Base-by-base conservation (phyloP, 2,888 invertebrate species). In the Drosophila meridionalis region DNA sequence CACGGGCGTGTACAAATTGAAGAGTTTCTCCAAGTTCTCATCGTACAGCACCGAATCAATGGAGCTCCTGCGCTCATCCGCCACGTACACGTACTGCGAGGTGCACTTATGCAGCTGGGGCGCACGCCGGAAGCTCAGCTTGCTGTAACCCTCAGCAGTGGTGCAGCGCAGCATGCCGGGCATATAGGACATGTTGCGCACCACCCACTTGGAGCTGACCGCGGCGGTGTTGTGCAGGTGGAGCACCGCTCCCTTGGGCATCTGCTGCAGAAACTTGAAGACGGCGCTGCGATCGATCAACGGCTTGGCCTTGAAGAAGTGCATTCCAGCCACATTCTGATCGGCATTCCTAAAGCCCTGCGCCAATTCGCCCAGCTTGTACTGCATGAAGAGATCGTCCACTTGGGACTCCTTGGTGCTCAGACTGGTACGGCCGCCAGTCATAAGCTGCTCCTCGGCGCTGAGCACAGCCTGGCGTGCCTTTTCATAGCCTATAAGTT, bases 241-340 rank as follows among this genome's bases (percentile, higher is more conserved):
- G 0, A 95, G 91, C 0, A 94, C 92, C 0, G 94, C 94, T 3
- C 95, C 93, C 48, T 93, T 96, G 0, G 96, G 96, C 92, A 96
- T 93, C 65, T 92, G 91, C 60, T 93, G 92, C 5, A 96, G 93
- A 5, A 95, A 93, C 57, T 94, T 84, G 76, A 94, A 95, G 0
- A 96, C 94, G 42, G 92, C 85, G 0, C 95, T 95, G 6, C 92
- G 85, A 32, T 95, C 94, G 26, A 95, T 95, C 2, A 93, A 77
- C 0, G 90, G 64, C 69, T 93, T 94, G 0, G 94, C 93, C 12
- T 93, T 91, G 66, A 95, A 93, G 77, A 95, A 95, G 87, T 95
- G 95, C 69, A 93, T 89, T 0, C 94, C 93, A 0, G 95, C 94
- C 20, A 94, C 91, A 55, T 91, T 92, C 45, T 81, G 82, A 0